These are phyloP conservation scores for Ageneiosus marmoratus DNA, from an alignment of 2,113 vertebrate genomes.

Conservation along the genomic window DNA sequence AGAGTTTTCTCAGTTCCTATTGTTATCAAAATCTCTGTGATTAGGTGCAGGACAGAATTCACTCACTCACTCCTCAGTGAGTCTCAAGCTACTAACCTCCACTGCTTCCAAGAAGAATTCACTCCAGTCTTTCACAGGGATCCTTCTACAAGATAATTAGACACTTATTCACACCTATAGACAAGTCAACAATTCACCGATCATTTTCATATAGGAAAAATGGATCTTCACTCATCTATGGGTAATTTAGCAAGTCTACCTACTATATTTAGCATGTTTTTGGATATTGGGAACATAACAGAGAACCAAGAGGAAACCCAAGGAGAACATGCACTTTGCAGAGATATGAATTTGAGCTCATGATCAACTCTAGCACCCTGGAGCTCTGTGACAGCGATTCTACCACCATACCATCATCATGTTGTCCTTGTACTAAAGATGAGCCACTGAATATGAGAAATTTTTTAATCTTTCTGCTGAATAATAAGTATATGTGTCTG, in stretches of 20 bases:
- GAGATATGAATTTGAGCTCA: neutral
- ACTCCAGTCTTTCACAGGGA: neutral
- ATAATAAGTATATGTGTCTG: slow-evolving; percentile 34
- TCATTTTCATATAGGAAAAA: neutral
- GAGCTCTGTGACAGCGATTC: neutral
- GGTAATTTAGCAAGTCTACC: neutral
- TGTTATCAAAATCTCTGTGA: neutral
- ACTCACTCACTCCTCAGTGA: neutral
- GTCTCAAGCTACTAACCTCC: neutral
- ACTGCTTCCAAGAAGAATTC: neutral
- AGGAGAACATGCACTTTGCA: neutral
- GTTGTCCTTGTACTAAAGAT: neutral
- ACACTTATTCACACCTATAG: neutral
- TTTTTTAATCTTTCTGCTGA: slow-evolving; percentile 25
- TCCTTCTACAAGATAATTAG: neutral
- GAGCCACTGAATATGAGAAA: neutral
- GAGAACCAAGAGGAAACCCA: neutral
- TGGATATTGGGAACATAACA: neutral
- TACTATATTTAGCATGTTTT: neutral
- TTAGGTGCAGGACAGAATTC: neutral
- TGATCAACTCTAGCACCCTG: neutral
- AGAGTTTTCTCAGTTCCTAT: neutral
- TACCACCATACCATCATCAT: neutral
- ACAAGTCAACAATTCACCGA: neutral
- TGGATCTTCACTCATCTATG: neutral